Evolutionary conservation across 2,113 vertebrate genomes (phyloP).

Genomic region (Anser brachyrhynchus): DNA sequence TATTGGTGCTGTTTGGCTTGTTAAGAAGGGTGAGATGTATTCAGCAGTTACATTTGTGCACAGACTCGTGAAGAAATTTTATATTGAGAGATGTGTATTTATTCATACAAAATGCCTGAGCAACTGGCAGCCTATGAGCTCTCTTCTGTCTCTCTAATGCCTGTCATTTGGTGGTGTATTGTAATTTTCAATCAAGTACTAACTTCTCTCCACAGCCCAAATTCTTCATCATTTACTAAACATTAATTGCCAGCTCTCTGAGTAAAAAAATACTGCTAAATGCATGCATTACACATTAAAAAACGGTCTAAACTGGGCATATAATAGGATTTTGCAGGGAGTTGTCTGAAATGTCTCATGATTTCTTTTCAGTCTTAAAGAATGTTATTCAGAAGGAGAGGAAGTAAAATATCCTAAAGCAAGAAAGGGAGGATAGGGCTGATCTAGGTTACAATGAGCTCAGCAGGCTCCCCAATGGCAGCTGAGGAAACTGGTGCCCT

Average conservation of each 20-base stretch:
- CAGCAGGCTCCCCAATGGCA: conserved; percentile 30
- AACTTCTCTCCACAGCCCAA: conserved; percentile 35
- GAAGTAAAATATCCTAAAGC: conserved; percentile 50
- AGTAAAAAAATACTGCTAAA: conserved; percentile 1
- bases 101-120: conserved; percentile 16
- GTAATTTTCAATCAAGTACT: neutral
- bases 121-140: neutral
- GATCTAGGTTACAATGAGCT: conserved; percentile 36
- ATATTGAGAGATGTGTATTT: neutral
- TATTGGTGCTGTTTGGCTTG: neutral
- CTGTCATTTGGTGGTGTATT: neutral
- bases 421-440: conserved; percentile 19
- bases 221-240: conserved; percentile 45
- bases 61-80: neutral
- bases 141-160: neutral
- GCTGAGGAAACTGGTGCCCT: neutral
- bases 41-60: neutral
- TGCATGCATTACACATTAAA: conserved; percentile 10
- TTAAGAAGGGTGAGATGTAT: neutral
- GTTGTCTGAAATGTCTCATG: conserved; percentile 33
- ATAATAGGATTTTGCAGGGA: conserved; percentile 67
- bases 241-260: conserved; percentile 26
- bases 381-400: conserved; percentile 64
- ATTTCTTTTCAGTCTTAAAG: conserved; percentile 72
- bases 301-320: neutral